These are phyloP conservation scores for Pecten maximus DNA, from an alignment of 2,888 invertebrate species.

Conservation along the genomic window DNA sequence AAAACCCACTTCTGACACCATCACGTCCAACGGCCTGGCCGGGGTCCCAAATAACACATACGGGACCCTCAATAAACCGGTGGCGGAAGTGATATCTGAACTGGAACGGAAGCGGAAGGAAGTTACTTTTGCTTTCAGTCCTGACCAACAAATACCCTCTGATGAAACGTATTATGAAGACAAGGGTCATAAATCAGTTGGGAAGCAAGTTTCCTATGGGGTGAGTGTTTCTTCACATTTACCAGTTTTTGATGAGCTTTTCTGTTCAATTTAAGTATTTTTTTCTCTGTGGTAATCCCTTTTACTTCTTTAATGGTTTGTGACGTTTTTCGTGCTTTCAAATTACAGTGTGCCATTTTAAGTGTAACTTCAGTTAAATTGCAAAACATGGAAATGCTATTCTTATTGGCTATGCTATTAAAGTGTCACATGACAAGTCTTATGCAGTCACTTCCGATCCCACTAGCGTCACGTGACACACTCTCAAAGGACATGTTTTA, in stretches of 20 bases:
- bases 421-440: conserved; percentile 12
- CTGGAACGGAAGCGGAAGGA: conserved; percentile 49
- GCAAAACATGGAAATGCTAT: not conserved
- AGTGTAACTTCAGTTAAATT: not conserved
- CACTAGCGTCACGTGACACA: not conserved
- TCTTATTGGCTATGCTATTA: not conserved
- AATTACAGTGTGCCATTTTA: conserved; percentile 14
- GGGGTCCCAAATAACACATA: not conserved
- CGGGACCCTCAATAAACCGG: conserved; percentile 14
- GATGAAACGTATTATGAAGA: conserved; percentile 12
- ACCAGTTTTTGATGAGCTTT: not conserved
- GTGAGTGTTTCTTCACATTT: not conserved
- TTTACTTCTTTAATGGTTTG: not conserved
- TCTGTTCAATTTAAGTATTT: not conserved
- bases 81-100: conserved; percentile 13
- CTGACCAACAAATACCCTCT: conserved; percentile 14
- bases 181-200: not conserved
- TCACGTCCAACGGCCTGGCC: not conserved
- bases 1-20: conserved; percentile 43
- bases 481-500: conserved; percentile 3
- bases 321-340: not conserved
- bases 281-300: not conserved
- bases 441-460: not conserved
- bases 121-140: conserved; percentile 54
- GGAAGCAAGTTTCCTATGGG: not conserved